Evolutionary conservation across 2,797 vertebrate genomes (phyloP).

Genomic region (Myotis findleyi): DNA sequence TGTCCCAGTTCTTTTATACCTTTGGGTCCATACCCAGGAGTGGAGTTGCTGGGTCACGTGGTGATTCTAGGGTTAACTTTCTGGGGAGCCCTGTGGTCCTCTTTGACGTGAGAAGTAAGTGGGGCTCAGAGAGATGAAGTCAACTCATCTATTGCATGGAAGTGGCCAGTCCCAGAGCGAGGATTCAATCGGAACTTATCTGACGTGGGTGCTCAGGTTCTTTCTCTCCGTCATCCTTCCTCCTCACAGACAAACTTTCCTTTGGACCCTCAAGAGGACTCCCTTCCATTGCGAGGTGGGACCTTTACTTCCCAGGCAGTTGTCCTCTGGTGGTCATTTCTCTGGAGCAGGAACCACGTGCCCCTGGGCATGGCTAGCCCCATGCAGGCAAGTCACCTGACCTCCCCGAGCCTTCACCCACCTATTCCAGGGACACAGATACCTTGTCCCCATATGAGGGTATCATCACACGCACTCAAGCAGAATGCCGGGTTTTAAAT

Average conservation of each 20-base stretch:
- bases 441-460: fast-evolving
- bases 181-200: background rate
- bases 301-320: background rate
- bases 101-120: background rate
- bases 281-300: background rate
- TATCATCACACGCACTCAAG: fast-evolving
- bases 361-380: background rate
- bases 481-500: background rate
- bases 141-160: fast-evolving
- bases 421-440: background rate
- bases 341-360: fast-evolving
- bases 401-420: background rate
- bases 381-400: background rate
- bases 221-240: background rate
- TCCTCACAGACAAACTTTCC: background rate
- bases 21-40: background rate
- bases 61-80: background rate
- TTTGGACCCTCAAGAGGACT: background rate
- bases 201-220: background rate
- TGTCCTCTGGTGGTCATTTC: fast-evolving
- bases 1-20: background rate
- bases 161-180: background rate
- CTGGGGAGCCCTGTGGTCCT: background rate
- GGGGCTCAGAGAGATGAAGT: background rate
- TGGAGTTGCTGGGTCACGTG: background rate